phyloP scores from a whole-genome alignment of 1,140 invertebrate species.

The Agrypnia vestita region DNA sequence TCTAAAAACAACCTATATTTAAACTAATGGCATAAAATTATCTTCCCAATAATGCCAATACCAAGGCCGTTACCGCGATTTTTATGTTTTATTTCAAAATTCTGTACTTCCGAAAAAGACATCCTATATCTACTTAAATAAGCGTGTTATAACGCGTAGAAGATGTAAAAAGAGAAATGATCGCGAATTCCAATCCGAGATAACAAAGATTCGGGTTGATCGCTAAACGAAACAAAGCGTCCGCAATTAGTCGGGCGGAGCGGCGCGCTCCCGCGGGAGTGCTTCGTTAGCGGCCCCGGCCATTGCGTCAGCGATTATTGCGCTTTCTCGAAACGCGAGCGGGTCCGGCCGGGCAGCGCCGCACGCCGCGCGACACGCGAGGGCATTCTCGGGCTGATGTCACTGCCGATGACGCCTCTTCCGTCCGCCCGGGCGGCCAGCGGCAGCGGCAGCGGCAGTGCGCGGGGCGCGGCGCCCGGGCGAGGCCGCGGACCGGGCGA shows the following conservation, averaged over 20 bases:
- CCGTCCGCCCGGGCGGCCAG: not conserved
- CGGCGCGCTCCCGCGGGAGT: conserved; percentile 4
- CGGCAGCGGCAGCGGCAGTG: not conserved
- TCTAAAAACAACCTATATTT: too few relatives aligned
- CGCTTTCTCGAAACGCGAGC: conserved; percentile 11
- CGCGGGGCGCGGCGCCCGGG: conserved; percentile 8
- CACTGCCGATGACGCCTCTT: conserved; percentile 5
- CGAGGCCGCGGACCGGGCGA: conserved; percentile 23
- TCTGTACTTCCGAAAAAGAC: too few relatives aligned
- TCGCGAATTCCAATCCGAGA: too few relatives aligned
- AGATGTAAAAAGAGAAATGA: not conserved
- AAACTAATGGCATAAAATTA: too few relatives aligned
- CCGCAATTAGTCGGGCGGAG: not conserved
- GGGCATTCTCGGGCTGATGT: conserved; percentile 32
- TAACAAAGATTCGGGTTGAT: too few relatives aligned
- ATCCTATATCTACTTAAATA: too few relatives aligned
- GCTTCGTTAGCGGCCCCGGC: not conserved
- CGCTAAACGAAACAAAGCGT: too few relatives aligned
- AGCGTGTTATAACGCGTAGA: not conserved
- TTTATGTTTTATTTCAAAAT: too few relatives aligned
- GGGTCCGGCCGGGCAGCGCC: not conserved
- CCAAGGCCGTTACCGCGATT: too few relatives aligned
- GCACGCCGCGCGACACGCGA: conserved; percentile 34
- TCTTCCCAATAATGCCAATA: too few relatives aligned
- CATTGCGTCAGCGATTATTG: conserved; percentile 39